Conservation (phyloP, 2,797 vertebrate genomes). For the Chelonia mydas region DNA sequence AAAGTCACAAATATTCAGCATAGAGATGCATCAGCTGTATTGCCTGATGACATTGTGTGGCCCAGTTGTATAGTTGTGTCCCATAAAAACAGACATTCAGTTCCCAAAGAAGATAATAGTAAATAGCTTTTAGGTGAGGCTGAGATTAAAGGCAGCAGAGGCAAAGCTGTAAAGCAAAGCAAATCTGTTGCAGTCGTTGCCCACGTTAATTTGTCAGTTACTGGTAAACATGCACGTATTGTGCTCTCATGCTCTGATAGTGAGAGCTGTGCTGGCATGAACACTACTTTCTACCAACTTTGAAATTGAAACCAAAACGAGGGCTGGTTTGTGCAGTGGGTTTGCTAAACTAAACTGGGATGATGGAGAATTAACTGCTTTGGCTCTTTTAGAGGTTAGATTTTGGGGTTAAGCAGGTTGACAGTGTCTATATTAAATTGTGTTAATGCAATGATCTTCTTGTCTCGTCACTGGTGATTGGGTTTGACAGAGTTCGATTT, state of each 20-base stretch:
- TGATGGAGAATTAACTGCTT: not conserved
- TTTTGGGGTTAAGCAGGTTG: not conserved
- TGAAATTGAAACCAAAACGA: not conserved
- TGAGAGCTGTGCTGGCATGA: not conserved
- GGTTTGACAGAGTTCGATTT: not conserved
- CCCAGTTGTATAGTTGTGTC: not conserved
- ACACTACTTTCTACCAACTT: not conserved
- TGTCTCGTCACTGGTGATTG: not conserved
- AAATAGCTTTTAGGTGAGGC: not conserved
- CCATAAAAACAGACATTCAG: not conserved
- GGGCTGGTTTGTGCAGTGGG: not conserved
- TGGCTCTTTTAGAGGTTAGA: not conserved
- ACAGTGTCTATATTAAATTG: not conserved
- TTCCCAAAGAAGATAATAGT: not conserved
- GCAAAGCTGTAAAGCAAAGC: not conserved
- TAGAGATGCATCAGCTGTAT: not conserved
- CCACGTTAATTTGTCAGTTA: not conserved
- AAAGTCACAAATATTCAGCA: not conserved
- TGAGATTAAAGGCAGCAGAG: not conserved
- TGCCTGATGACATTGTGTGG: not conserved
- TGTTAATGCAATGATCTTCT: fast-evolving
- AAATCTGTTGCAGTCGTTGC: not conserved
- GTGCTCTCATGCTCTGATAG: not conserved
- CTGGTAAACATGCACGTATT: not conserved
- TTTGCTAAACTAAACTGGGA: not conserved